A percentile compares a stretch with the other conserved stretches of the same genome.
Conservation (phyloP, 2,888 invertebrate species). For the Crioceris asparagi region DNA sequence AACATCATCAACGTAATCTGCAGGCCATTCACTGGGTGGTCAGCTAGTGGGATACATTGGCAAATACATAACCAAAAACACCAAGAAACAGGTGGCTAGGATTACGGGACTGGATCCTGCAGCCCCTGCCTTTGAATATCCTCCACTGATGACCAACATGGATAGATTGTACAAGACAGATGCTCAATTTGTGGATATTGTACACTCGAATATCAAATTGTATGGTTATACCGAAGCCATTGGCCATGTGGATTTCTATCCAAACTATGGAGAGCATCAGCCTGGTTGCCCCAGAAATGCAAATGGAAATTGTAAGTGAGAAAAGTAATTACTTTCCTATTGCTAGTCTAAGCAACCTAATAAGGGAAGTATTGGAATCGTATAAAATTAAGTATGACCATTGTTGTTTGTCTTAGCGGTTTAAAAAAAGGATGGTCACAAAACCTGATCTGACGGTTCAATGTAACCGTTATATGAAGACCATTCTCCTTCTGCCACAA, state of each 20-base stretch:
- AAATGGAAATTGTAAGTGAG: no score
- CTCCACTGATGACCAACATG: conserved; percentile 5
- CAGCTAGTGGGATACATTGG: conserved; percentile 27
- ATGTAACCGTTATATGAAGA: no score
- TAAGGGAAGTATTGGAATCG: no score
- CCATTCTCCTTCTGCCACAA: no score
- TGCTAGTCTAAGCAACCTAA: no score
- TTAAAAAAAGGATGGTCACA: no score
- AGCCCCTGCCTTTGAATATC: conserved; percentile 32
- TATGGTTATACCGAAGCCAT: conserved; percentile 49
- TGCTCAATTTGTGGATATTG: conserved; percentile 62
- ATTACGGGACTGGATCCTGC: conserved; percentile 41
- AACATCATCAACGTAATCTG: no score
- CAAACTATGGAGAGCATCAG: conserved; percentile 58
- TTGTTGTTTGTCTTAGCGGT: no score
- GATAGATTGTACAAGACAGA: conserved; percentile 57
- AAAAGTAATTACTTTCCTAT: no score
- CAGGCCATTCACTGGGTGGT: conserved; percentile 30
- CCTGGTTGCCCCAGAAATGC: conserved; percentile 49
- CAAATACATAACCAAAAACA: conserved; percentile 18
- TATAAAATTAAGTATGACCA: no score
- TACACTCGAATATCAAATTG: conserved; percentile 59
- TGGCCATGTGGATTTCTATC: conserved; percentile 66
- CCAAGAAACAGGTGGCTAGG: conserved; percentile 33
- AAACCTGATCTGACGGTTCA: no score